These are phyloP conservation scores for Eulithis testata DNA, from an alignment of 2,888 invertebrate genomes.

Conservation along the genomic window DNA sequence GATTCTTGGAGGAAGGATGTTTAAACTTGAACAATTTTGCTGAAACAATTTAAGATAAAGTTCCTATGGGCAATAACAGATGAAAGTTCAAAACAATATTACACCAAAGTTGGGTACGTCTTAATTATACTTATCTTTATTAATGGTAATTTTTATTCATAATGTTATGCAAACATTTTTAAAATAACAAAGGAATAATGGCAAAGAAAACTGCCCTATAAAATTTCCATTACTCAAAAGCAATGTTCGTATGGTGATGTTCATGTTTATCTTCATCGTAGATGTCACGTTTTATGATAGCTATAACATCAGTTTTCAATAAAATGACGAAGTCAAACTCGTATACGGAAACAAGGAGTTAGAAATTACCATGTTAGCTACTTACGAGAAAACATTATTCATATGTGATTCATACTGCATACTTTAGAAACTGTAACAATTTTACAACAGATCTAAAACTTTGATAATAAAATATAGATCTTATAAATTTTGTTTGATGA, in stretches of 20 bases:
- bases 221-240: conserved; percentile 62
- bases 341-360: conserved; percentile 62
- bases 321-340: conserved; percentile 62
- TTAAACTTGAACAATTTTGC: conserved; percentile 54
- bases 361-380: conserved; percentile 51
- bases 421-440: conserved; percentile 42
- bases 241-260: conserved; percentile 50
- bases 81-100: conserved; percentile 41
- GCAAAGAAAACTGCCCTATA: conserved; percentile 63
- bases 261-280: conserved; percentile 61
- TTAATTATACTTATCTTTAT: conserved; percentile 2
- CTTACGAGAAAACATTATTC: conserved; percentile 54
- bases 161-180: conserved; percentile 30
- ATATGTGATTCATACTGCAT: conserved; percentile 56
- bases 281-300: conserved; percentile 67
- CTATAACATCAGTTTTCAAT: conserved; percentile 70
- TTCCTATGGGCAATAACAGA: conserved; percentile 39
- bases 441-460: conserved; percentile 32
- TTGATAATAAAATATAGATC: conserved; percentile 16
- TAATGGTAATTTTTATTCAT: not conserved
- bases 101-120: conserved; percentile 29
- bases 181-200: conserved; percentile 55
- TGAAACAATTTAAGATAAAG: conserved; percentile 51
- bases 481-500: conserved; percentile 19
- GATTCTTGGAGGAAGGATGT: conserved; percentile 54